A percentile compares a stretch with the other conserved stretches of the same genome.
Conservation (phyloP, 2,113 vertebrate species). For the Ochotona curzoniae region DNA sequence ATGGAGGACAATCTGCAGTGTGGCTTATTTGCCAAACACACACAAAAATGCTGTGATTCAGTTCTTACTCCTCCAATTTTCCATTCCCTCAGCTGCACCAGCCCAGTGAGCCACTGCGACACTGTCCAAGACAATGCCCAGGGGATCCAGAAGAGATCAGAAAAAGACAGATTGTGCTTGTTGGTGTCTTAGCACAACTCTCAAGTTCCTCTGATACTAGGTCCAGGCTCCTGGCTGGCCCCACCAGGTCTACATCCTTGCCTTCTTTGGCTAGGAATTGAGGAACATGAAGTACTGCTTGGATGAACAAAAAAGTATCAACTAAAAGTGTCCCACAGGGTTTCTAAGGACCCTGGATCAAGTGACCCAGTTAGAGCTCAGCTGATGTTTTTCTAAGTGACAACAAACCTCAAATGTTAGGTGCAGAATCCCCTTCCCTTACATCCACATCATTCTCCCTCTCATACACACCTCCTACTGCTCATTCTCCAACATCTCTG, state of each 20-base stretch:
- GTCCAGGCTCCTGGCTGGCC: background rate
- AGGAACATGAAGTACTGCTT: background rate
- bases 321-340: background rate
- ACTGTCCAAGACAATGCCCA: background rate
- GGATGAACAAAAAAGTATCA: background rate
- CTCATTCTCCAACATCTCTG: background rate
- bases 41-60: background rate
- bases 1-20: background rate
- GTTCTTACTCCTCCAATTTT: slow-evolving; percentile 31
- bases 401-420: background rate
- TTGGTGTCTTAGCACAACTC: background rate
- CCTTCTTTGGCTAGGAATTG: background rate
- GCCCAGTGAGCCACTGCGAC: background rate
- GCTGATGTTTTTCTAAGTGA: background rate
- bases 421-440: background rate
- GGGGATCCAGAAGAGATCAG: background rate
- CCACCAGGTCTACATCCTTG: background rate
- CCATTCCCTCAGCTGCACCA: background rate
- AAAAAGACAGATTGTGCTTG: background rate
- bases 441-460: background rate
- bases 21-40: background rate
- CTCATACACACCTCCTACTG: background rate
- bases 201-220: background rate
- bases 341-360: background rate
- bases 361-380: background rate